Conservation (phyloP, 2,888 invertebrate species). For the Galerucella nymphaeae region DNA sequence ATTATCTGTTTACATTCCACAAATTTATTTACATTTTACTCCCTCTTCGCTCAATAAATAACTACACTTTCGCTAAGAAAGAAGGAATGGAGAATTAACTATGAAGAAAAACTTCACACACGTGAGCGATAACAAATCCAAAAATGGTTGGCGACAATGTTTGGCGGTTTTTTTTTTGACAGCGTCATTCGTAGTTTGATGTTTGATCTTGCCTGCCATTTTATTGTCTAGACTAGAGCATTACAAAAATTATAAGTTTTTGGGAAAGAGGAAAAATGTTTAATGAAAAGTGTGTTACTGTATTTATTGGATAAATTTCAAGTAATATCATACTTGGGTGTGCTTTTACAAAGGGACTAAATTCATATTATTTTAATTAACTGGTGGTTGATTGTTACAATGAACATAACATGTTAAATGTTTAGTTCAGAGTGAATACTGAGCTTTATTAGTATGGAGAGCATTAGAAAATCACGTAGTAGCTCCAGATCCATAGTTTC, state of each 20-base stretch:
- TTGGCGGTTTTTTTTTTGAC: conserved; percentile 8
- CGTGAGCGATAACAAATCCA: not conserved
- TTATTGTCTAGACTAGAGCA: not conserved
- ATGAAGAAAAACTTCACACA: no score
- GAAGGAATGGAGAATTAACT: no score
- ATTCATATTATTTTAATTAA: not conserved
- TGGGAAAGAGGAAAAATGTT: not conserved
- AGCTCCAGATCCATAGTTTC: conserved; percentile 37
- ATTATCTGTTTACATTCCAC: no score
- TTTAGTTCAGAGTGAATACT: not conserved
- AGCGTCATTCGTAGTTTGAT: conserved; percentile 10
- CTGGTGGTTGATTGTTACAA: not conserved
- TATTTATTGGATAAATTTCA: not conserved
- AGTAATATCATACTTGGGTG: not conserved
- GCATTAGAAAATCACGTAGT: conserved; percentile 34
- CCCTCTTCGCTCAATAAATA: no score
- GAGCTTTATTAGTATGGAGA: conserved; percentile 36
- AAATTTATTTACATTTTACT: no score
- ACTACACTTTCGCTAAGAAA: no score
- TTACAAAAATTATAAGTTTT: conserved; percentile 1
- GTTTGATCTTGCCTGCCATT: conserved; percentile 10
- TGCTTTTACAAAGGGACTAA: not conserved
- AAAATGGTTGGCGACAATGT: not conserved
- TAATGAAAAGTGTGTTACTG: not conserved
- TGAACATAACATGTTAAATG: not conserved